phyloP scores from a whole-genome alignment of 2,888 invertebrate genomes.

The Odontothrips loti region DNA sequence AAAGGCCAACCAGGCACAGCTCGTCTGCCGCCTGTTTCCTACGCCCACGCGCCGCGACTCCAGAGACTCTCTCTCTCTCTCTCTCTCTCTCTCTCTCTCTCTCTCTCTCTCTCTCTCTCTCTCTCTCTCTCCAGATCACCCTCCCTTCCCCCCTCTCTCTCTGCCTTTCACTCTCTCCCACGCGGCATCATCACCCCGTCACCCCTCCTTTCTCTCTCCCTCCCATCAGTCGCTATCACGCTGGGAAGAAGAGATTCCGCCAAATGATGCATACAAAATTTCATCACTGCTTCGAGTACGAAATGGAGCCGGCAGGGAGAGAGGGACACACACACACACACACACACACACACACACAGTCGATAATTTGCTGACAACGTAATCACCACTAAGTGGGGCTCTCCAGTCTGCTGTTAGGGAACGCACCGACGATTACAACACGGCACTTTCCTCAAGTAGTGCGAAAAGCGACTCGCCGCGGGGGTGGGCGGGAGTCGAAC shows the following conservation, averaged over 20 bases:
- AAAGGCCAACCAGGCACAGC: not conserved
- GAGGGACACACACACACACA: too few species aligned
- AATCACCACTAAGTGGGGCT: not conserved
- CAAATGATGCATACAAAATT: conserved; percentile 12
- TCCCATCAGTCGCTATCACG: not conserved
- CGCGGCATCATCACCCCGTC: not conserved
- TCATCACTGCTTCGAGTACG: not conserved
- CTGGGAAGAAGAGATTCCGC: conserved; percentile 18
- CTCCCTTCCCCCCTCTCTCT: not conserved
- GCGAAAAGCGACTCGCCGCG: too few species aligned
- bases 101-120: not conserved
- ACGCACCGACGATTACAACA: too few species aligned
- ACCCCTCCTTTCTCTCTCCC: not conserved
- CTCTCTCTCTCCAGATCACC: too few species aligned
- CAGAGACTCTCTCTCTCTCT: too few species aligned
- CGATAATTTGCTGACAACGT: not conserved
- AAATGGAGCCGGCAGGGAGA: not conserved
- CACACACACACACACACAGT: not conserved
- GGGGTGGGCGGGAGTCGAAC: too few species aligned
- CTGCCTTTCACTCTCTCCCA: not conserved
- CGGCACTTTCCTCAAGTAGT: too few species aligned
- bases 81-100: not conserved
- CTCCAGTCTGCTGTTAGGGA: not conserved
- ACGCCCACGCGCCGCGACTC: too few species aligned
- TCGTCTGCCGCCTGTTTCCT: not conserved